phyloP scores from a whole-genome alignment of 2,113 vertebrate species.

The Osmerus eperlanus region DNA sequence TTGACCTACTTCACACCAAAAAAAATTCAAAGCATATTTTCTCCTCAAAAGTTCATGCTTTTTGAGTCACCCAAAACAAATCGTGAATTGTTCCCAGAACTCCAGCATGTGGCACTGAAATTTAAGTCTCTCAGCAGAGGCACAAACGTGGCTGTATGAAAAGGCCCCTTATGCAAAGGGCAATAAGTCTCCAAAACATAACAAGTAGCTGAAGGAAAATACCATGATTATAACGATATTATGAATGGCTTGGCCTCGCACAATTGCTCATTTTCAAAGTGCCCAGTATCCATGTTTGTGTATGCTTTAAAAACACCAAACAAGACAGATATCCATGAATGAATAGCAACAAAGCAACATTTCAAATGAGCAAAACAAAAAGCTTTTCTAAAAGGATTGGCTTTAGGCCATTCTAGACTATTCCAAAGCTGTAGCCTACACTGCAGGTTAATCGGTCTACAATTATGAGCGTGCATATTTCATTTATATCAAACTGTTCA shows the following conservation, averaged over 20 bases:
- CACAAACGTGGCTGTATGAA: constrained; percentile 80
- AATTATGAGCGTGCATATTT: neutral
- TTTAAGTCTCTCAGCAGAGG: constrained; percentile 71
- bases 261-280: constrained; percentile 59
- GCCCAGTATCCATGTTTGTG: constrained; percentile 21
- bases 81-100: constrained; percentile 65
- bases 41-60: constrained; percentile 59
- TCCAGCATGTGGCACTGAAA: constrained; percentile 65
- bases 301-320: neutral
- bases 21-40: constrained; percentile 59
- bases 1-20: constrained; percentile 13
- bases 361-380: neutral
- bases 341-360: neutral
- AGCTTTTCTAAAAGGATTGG: no score
- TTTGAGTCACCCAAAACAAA: constrained; percentile 67
- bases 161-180: constrained; percentile 68
- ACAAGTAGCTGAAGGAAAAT: constrained; percentile 62
- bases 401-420: no score
- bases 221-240: constrained; percentile 67
- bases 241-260: constrained; percentile 48
- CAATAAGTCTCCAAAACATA: constrained; percentile 71
- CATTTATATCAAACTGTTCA: constrained; percentile 1
- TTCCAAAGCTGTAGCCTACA: no score
- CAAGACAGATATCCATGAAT: neutral
- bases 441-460: no score